Percentiles rank a stretch among this genome's conserved stretches.
Conservation (phyloP, 2,113 vertebrate species). For the Pachycephala philippinensis region DNA sequence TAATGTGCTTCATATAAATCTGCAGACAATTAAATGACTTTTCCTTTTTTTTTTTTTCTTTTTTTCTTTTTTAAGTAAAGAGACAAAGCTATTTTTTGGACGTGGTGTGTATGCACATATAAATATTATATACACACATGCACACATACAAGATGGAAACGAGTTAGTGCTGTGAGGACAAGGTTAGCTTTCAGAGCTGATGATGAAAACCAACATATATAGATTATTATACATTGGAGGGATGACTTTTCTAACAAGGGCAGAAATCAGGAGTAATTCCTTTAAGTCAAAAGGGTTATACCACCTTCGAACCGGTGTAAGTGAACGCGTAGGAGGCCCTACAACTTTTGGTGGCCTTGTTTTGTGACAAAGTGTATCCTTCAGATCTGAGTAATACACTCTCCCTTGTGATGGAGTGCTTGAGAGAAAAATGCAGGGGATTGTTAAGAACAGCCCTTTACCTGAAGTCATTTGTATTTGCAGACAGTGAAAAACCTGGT, state of each 20-base stretch:
- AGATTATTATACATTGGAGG: constrained; percentile 27
- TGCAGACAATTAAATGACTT: constrained; percentile 60
- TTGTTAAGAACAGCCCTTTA: constrained; percentile 52
- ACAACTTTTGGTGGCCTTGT: constrained; percentile 55
- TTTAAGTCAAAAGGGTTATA: not conserved
- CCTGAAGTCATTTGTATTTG: constrained; percentile 43
- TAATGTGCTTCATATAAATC: constrained; percentile 71
- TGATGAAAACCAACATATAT: constrained; percentile 61
- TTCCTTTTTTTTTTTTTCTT: constrained; percentile 22
- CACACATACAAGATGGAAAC: constrained; percentile 58
- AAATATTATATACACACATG: constrained; percentile 69
- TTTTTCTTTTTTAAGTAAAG: constrained; percentile 43
- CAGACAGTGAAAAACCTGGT: constrained; percentile 55
- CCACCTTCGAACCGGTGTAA: not conserved
- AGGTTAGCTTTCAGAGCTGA: constrained; percentile 66
- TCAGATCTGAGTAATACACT: constrained; percentile 51
- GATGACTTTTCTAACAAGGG: constrained; percentile 35
- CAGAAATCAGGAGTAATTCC: constrained; percentile 33
- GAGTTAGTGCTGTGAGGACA: constrained; percentile 62
- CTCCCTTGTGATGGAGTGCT: not conserved
- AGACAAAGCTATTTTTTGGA: constrained; percentile 53
- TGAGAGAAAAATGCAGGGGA: constrained; percentile 30
- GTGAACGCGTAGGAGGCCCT: not conserved
- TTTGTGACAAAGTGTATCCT: constrained; percentile 56
- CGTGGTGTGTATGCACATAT: constrained; percentile 63